Conservation (phyloP, 2,888 invertebrate species). For the Chloroclystis v-ata region DNA sequence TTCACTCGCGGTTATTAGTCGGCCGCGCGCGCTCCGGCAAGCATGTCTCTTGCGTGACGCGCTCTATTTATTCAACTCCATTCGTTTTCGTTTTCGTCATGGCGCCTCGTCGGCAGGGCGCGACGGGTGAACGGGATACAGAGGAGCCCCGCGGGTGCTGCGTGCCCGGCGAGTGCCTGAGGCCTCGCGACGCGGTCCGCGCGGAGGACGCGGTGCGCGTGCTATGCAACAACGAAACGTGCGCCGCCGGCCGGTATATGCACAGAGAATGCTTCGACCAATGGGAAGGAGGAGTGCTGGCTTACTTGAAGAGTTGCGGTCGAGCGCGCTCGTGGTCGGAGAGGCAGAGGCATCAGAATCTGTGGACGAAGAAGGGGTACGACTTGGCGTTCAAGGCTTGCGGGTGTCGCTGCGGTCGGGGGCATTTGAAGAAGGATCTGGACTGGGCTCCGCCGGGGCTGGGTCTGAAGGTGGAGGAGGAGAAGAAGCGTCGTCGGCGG, state of each 20-base stretch:
- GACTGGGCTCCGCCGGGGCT: constrained; percentile 91
- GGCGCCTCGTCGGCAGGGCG: constrained; percentile 75
- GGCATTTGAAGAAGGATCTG: constrained; percentile 95
- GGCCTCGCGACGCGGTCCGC: constrained; percentile 80
- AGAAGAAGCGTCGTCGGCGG: constrained; percentile 67
- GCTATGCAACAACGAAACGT: constrained; percentile 96
- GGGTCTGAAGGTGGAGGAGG: constrained; percentile 71
- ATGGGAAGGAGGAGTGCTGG: constrained; percentile 94
- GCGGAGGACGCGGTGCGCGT: constrained; percentile 91
- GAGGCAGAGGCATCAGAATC: constrained; percentile 93
- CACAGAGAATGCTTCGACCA: constrained; percentile 96
- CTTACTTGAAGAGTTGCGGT: constrained; percentile 93
- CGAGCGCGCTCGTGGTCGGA: constrained; percentile 97
- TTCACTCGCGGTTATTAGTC: constrained; percentile 79
- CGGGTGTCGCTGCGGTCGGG: constrained; percentile 94
- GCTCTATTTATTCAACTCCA: constrained; percentile 54
- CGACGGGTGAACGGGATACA: constrained; percentile 68
- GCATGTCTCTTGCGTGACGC: constrained; percentile 79
- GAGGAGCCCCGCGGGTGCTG: constrained; percentile 84
- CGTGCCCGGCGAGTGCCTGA: constrained; percentile 90
- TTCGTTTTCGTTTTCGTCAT: constrained; percentile 71
- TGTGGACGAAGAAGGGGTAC: constrained; percentile 99
- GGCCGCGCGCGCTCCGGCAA: constrained; percentile 78
- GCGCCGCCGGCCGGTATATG: constrained; percentile 93
- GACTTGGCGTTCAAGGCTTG: constrained; percentile 97